Percentiles rank a stretch among this genome's conserved stretches.
phyloP scores from a whole-genome alignment of 2,888 invertebrate genomes.

The Lycia hirtaria region DNA sequence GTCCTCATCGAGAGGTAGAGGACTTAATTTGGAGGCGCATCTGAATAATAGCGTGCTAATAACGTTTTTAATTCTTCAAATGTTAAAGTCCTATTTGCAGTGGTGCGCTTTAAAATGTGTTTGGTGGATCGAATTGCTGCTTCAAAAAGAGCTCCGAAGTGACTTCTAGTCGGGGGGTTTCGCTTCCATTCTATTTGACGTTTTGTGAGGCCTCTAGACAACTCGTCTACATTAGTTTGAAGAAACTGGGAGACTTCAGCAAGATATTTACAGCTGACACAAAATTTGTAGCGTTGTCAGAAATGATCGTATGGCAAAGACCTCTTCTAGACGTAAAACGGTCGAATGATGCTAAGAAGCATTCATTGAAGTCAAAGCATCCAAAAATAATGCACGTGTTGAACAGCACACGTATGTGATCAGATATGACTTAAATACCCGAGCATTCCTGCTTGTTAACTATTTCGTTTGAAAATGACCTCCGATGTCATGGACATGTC shows the following conservation, averaged over 20 bases:
- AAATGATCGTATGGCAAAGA: background rate
- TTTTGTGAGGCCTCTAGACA: background rate
- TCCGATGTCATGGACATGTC: background rate
- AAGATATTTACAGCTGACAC: background rate
- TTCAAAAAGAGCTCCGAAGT: background rate
- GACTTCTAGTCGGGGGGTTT: background rate
- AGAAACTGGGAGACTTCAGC: background rate
- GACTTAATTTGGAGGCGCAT: no score
- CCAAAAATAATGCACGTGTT: background rate
- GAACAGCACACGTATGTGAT: background rate
- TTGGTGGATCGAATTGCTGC: background rate
- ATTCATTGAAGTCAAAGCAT: background rate
- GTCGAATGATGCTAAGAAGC: conserved; percentile 3
- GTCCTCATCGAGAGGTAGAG: no score
- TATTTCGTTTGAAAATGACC: background rate
- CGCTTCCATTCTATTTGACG: background rate
- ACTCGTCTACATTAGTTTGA: background rate
- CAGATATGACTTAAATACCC: background rate
- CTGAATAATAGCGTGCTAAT: background rate
- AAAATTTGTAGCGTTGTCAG: background rate
- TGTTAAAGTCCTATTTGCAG: background rate
- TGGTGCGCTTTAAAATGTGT: background rate
- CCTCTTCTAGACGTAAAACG: conserved; percentile 11
- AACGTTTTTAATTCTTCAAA: background rate
- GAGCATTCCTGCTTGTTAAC: background rate